A percentile compares a stretch with the other conserved stretches of the same genome.
phyloP scores from a whole-genome alignment of 2,797 vertebrate genomes.

The Lacerta viridis region DNA sequence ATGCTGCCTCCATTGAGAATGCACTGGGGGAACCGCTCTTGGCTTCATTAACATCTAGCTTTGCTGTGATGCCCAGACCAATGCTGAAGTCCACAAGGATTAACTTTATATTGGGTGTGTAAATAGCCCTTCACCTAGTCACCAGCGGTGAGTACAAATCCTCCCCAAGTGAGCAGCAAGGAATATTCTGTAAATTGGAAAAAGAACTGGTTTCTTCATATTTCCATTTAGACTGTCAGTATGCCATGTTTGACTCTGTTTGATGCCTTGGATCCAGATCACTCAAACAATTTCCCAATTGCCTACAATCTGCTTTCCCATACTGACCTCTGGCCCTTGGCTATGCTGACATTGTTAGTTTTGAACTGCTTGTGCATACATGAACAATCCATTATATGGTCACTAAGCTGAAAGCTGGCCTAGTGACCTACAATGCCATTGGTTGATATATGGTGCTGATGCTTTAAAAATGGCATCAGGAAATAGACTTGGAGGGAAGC shows the following conservation, averaged over 20 bases:
- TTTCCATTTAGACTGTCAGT: background rate
- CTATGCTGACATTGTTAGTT: background rate
- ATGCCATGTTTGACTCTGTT: too few relatives aligned
- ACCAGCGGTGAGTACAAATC: background rate
- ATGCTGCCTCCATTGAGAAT: slow-evolving; percentile 61
- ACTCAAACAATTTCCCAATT: background rate
- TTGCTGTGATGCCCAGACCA: slow-evolving; percentile 29
- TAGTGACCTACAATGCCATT: background rate
- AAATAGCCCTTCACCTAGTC: background rate
- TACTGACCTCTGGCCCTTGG: background rate
- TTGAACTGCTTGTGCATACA: background rate
- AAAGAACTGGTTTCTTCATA: background rate
- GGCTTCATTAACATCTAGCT: slow-evolving; percentile 60
- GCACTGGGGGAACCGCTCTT: slow-evolving; percentile 41
- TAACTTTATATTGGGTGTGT: background rate
- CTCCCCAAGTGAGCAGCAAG: background rate
- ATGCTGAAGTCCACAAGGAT: background rate
- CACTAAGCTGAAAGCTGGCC: background rate
- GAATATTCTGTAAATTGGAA: background rate
- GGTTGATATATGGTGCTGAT: background rate
- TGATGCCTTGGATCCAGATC: background rate
- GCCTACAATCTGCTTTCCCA: background rate
- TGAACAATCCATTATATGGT: background rate
- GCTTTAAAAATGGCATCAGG: background rate
- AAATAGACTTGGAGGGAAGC: background rate